Base-by-base conservation (phyloP, 1,140 invertebrate genomes). In the Hormaphis cornu region DNA sequence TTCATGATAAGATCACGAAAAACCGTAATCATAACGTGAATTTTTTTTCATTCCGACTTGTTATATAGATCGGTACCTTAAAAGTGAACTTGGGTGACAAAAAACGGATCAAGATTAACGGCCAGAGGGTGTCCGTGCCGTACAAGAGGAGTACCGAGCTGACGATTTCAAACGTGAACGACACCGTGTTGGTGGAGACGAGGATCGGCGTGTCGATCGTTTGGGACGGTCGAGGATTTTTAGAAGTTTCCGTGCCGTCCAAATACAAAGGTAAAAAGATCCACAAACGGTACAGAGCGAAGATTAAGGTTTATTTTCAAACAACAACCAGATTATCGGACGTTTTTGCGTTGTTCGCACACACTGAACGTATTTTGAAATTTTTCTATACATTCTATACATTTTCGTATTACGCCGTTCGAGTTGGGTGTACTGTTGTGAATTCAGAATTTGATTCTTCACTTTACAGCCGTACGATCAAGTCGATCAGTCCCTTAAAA, bases 161-260 rank as follows among this genome's bases (percentile, higher is more conserved):
- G 1, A 74, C 70, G 42, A 84, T 89, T 33, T 81, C 82, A 52
- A 79, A 82, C 10, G 82, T 82, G 28, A 80, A 83, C 7, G 85
- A 87, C 61, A 83, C 82, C 30, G 81, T 90, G 33, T 76, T 85
- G 63, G 80, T 90, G 2, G 82, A 80, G 70, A 84, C 88, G 0
- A 79, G 84, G 16, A 83, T 89, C 75, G 91, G 90, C 0, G 80
- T 95, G 7, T 85, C 88, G 73, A 82, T 97, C 16, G 78, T 91
- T 6, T 97, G 93, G 93, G 91, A 95, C 76, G 93, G 93, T 1
- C 87, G 89, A 71, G 93, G 90, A 73, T 96, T 94, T 75, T 79
- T 96, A 48, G 93, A 97, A 79, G 87, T 97, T 1, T 87, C 87
- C 0, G 91, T 91, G 12, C 89, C 92, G 0, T 85, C 87, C 16